Conservation (phyloP, 2,113 vertebrate species). For the Jaculus jaculus region DNA sequence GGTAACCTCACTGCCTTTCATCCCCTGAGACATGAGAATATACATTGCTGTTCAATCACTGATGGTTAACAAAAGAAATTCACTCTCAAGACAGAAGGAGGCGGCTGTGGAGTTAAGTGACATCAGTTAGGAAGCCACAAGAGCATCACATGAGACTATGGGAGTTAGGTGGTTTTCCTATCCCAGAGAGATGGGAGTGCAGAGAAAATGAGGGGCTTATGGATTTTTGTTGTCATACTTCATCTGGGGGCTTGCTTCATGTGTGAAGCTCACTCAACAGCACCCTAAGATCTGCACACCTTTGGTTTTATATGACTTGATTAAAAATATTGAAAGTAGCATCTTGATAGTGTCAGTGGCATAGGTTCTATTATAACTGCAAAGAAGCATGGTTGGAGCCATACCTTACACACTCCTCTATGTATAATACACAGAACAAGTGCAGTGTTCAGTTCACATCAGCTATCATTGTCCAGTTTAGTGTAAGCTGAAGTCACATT, state of each 20-base stretch:
- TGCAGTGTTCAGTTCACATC: background rate
- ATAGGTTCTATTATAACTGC: background rate
- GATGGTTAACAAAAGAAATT: background rate
- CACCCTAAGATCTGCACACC: background rate
- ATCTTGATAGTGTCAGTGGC: background rate
- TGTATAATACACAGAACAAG: background rate
- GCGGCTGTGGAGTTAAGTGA: rapidly evolving
- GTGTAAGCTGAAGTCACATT: background rate
- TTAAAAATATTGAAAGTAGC: background rate
- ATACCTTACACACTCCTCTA: background rate
- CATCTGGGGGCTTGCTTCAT: background rate
- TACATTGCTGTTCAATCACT: background rate
- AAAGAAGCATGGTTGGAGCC: background rate
- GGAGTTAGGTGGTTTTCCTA: rapidly evolving
- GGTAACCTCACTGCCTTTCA: constrained; percentile 96
- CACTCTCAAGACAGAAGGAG: too few relatives aligned
- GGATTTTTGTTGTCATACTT: background rate
- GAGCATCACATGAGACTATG: rapidly evolving
- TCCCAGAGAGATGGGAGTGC: rapidly evolving
- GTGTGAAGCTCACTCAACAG: background rate
- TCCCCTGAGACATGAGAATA: constrained; percentile 86
- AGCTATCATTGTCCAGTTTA: background rate
- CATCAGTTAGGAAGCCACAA: background rate
- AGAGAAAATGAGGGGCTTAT: background rate
- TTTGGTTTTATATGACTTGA: background rate